Conservation (phyloP, 2,113 vertebrate genomes). For the Syngnathus scovelli region DNA sequence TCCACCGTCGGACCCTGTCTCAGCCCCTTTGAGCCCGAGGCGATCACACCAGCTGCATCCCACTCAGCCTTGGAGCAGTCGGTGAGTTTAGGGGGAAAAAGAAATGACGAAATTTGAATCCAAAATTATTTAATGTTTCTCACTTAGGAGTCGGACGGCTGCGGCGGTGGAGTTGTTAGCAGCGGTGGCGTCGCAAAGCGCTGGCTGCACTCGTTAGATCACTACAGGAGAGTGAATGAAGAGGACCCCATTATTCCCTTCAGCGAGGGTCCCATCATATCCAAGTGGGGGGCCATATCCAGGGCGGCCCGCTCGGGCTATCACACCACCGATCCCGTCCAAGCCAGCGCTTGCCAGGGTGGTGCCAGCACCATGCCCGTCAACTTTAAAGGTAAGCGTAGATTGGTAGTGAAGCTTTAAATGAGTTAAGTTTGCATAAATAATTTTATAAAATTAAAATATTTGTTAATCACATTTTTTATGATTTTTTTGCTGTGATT, state of each 20-base stretch:
- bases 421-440: too few relatives aligned
- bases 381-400: conserved; percentile 83
- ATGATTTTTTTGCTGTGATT: too few relatives aligned
- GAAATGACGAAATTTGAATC: too few relatives aligned
- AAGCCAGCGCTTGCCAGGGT: conserved; percentile 91
- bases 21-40: conserved; percentile 84
- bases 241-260: conserved; percentile 98
- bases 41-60: conserved; percentile 70
- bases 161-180: conserved; percentile 5
- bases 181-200: conserved; percentile 74
- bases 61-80: conserved; percentile 80
- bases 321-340: conserved; percentile 89
- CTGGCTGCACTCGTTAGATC: conserved; percentile 83
- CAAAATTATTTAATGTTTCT: not conserved
- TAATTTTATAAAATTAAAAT: too few relatives aligned
- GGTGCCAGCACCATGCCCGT: conserved; percentile 84
- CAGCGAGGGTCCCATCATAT: conserved; percentile 92
- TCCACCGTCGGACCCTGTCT: conserved; percentile 81
- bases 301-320: conserved; percentile 89
- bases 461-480: too few relatives aligned
- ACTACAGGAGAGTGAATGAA: conserved; percentile 84
- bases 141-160: conserved; percentile 77
- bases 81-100: conserved; percentile 56
- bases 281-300: conserved; percentile 97
- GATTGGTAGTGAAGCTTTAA: too few relatives aligned